Conservation (phyloP, 1,140 invertebrate genomes). For the Drosophila sucinea region DNA sequence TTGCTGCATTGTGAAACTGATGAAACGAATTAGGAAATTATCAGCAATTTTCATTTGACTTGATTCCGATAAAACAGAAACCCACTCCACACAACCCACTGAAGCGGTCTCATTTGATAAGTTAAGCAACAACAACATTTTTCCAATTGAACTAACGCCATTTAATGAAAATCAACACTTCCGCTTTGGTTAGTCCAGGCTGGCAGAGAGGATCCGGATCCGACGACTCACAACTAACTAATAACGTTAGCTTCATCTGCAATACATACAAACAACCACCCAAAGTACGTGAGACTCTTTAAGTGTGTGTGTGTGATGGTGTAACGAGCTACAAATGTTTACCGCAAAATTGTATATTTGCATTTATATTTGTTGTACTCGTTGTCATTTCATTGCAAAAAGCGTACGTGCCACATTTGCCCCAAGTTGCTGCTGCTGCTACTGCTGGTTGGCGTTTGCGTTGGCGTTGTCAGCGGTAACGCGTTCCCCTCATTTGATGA, state of each 20-base stretch:
- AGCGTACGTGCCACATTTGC: constrained; percentile 67
- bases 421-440: constrained; percentile 19
- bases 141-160: constrained; percentile 63
- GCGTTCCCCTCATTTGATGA: constrained; percentile 11
- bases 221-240: constrained; percentile 32
- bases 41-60: constrained; percentile 69
- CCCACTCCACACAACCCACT: constrained; percentile 46
- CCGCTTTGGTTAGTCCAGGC: constrained; percentile 36
- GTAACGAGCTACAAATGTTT: constrained; percentile 75
- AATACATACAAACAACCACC: constrained; percentile 18
- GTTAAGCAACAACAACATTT: constrained; percentile 47
- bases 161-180: constrained; percentile 71
- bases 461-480: constrained; percentile 2
- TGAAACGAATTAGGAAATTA: constrained; percentile 56
- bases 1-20: constrained; percentile 35
- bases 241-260: constrained; percentile 42
- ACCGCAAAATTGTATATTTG: constrained; percentile 73
- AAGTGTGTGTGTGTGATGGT: constrained; percentile 21
- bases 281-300: constrained; percentile 23
- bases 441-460: too few relatives aligned
- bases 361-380: constrained; percentile 70
- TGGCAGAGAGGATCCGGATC: constrained; percentile 13
- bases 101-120: constrained; percentile 75
- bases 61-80: constrained; percentile 41
- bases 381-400: constrained; percentile 57